Percentiles rank a stretch among this genome's conserved stretches.
Evolutionary conservation across 2,797 vertebrate species (phyloP).

Genomic region (Sebastes taczanowskii): DNA sequence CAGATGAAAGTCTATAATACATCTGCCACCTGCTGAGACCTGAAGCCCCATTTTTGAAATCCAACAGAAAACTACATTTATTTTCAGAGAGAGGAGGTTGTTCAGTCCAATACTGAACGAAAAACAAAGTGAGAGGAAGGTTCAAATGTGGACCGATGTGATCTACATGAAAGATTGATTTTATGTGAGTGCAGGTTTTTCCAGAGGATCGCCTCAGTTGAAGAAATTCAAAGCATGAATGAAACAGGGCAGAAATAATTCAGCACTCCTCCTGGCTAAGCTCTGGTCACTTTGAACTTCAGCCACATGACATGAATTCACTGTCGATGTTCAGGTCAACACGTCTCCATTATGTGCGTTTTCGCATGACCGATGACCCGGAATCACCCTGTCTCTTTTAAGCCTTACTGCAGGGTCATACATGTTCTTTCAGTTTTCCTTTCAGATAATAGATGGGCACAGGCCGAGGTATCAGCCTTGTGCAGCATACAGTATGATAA

Average conservation of each 20-base stretch:
- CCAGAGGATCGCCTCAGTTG: not conserved
- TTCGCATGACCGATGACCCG: not conserved
- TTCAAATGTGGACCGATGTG: not conserved
- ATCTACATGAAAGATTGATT: constrained; percentile 42
- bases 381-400: constrained; percentile 7
- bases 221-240: constrained; percentile 31
- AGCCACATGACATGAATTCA: not conserved
- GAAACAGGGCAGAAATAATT: constrained; percentile 40
- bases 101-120: not conserved
- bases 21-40: not conserved
- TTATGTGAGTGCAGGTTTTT: constrained; percentile 30
- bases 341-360: constrained; percentile 5
- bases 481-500: not conserved
- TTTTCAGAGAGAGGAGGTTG: not conserved
- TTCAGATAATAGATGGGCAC: constrained; percentile 44
- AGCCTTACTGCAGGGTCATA: not conserved
- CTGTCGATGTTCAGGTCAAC: not conserved
- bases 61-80: not conserved
- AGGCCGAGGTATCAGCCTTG: not conserved
- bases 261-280: constrained; percentile 9
- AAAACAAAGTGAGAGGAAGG: constrained; percentile 5
- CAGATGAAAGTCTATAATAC: constrained; percentile 9
- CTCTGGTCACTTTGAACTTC: constrained; percentile 15
- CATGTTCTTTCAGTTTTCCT: constrained; percentile 16
- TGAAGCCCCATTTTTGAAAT: not conserved